Conservation (phyloP, 2,113 vertebrate species). For the Cariama cristata region DNA sequence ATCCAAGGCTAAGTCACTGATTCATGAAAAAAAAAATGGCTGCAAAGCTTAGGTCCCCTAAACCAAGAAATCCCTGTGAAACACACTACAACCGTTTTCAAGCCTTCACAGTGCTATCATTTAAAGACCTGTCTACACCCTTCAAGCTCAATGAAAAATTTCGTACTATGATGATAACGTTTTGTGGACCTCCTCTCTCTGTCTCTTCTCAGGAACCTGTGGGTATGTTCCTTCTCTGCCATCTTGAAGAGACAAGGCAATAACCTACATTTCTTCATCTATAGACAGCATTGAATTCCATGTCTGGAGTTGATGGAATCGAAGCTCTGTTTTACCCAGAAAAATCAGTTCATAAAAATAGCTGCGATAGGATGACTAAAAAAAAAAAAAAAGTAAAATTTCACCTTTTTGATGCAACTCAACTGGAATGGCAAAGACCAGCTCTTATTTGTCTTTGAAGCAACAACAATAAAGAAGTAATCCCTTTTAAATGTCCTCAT, state of each 20-base stretch:
- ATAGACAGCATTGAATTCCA: neutral
- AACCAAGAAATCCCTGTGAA: neutral
- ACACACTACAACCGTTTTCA: neutral
- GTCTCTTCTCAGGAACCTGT: neutral
- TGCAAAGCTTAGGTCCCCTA: neutral
- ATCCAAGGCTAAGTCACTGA: neutral
- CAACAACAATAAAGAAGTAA: neutral
- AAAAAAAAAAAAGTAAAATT: neutral
- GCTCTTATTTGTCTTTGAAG: neutral
- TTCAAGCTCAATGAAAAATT: neutral
- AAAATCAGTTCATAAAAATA: neutral
- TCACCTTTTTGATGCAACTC: neutral
- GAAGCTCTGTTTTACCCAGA: neutral
- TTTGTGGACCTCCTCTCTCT: neutral
- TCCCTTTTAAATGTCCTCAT: neutral
- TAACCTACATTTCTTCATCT: neutral
- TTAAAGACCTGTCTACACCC: neutral
- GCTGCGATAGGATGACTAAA: neutral
- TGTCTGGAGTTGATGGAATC: neutral
- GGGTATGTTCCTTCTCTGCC: neutral
- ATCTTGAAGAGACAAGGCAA: neutral
- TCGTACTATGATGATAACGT: neutral
- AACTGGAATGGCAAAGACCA: neutral
- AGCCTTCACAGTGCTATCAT: neutral
- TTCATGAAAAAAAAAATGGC: fast-evolving